Evolutionary conservation across 2,113 vertebrate genomes (phyloP).

Genomic region (Anas platyrhynchos): DNA sequence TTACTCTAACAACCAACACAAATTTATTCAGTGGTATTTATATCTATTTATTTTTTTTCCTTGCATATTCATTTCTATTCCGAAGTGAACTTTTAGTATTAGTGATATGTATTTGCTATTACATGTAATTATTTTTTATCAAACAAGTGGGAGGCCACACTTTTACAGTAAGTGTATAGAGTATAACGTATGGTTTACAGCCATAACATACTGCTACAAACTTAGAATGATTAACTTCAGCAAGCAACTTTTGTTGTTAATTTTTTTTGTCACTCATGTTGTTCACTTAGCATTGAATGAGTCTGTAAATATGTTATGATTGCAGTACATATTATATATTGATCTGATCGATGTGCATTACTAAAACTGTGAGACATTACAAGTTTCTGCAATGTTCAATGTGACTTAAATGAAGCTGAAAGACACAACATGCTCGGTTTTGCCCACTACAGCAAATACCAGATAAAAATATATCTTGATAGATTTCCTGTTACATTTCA

Average conservation of each 20-base stretch:
- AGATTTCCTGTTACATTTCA: slow-evolving; percentile 32
- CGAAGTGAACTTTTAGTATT: neutral
- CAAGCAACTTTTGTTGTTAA: neutral
- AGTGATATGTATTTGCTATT: neutral
- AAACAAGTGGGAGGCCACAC: neutral
- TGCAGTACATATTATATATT: neutral
- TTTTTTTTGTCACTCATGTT: neutral
- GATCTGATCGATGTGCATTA: neutral
- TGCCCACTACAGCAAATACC: neutral
- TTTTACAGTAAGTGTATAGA: neutral
- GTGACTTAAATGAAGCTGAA: neutral
- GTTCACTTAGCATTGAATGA: neutral
- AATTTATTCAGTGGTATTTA: neutral
- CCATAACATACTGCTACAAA: neutral
- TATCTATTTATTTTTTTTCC: neutral
- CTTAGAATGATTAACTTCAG: neutral
- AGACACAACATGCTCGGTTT: slow-evolving; percentile 20
- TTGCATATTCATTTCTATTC: neutral
- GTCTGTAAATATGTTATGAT: neutral
- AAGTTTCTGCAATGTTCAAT: neutral
- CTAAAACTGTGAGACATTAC: neutral
- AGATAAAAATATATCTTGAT: slow-evolving; percentile 23
- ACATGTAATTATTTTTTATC: neutral
- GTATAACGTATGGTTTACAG: neutral
- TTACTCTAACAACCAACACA: neutral